These are phyloP conservation scores for Drosophila mimetica DNA, from an alignment of 2,888 invertebrate species.

Conservation along the genomic window DNA sequence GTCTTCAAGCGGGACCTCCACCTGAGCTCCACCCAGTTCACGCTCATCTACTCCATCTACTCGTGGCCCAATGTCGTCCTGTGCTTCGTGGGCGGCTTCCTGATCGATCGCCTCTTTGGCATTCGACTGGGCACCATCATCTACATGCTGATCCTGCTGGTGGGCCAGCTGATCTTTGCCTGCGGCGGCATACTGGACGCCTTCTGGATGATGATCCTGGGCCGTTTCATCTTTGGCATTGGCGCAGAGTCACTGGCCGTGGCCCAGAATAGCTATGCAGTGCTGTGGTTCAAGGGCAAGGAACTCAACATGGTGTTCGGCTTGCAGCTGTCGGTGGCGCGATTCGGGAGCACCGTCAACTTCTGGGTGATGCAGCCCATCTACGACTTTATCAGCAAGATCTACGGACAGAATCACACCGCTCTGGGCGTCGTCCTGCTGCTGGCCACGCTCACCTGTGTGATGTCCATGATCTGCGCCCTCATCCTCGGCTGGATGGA, in stretches of 20 bases:
- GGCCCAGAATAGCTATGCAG: conserved; percentile 98
- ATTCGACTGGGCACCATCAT: conserved; percentile 96
- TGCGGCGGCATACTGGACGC: conserved; percentile 91
- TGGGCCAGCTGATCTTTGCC: conserved; percentile 96
- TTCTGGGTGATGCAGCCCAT: conserved; percentile 96
- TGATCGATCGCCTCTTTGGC: conserved; percentile 97
- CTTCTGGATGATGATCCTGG: conserved; percentile 96
- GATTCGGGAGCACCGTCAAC: conserved; percentile 97
- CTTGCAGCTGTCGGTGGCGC: conserved; percentile 95
- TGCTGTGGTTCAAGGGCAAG: conserved; percentile 98
- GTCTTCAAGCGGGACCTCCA: conserved; percentile 92
- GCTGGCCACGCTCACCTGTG: conserved; percentile 91
- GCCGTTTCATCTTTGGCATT: conserved; percentile 97
- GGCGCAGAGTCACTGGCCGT: conserved; percentile 98
- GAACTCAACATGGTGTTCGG: conserved; percentile 99
- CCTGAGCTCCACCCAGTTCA: conserved; percentile 92
- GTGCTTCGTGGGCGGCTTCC: conserved; percentile 97
- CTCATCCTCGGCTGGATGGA: conserved; percentile 93
- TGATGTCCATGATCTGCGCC: conserved; percentile 93
- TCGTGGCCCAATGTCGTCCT: conserved; percentile 99
- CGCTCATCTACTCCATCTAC: conserved; percentile 95
- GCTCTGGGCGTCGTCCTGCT: conserved; percentile 91
- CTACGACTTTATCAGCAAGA: conserved; percentile 90
- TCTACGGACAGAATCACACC: conserved; percentile 89
- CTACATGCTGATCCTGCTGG: conserved; percentile 93